Evolutionary conservation across 2,113 vertebrate species (phyloP).

Genomic region (Blennius ocellaris): DNA sequence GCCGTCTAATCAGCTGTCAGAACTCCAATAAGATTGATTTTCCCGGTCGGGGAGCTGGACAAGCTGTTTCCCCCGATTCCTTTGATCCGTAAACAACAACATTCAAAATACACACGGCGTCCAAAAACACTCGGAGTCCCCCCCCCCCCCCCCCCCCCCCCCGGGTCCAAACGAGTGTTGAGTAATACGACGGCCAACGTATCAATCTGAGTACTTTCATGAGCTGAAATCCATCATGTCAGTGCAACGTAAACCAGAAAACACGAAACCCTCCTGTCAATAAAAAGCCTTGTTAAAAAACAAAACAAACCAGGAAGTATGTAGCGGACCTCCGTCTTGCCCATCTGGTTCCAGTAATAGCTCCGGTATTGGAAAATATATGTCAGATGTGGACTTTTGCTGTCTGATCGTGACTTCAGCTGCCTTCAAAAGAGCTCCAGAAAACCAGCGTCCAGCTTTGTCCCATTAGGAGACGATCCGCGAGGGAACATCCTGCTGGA

Average conservation of each 20-base stretch:
- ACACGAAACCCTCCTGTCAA: conserved; percentile 54
- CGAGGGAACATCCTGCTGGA: conserved; percentile 51
- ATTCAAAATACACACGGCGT: neutral
- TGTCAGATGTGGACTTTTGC: conserved; percentile 78
- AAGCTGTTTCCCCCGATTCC: neutral
- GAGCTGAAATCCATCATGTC: conserved; percentile 43
- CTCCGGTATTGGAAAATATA: conserved; percentile 71
- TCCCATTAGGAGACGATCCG: conserved; percentile 67
- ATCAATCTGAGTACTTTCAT: conserved; percentile 36
- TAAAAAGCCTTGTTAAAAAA: conserved; percentile 71
- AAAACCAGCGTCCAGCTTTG: conserved; percentile 59
- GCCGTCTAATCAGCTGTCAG: neutral
- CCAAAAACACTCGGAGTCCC: too few relatives aligned
- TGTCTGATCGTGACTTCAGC: conserved; percentile 75
- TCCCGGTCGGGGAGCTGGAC: too few relatives aligned
- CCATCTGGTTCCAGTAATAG: conserved; percentile 78
- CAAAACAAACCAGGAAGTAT: conserved; percentile 69
- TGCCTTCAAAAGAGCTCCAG: conserved; percentile 68
- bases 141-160: too few relatives aligned
- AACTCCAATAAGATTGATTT: conserved; percentile 2
- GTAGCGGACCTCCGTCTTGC: conserved; percentile 52
- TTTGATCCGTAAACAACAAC: neutral
- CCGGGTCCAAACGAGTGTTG: neutral
- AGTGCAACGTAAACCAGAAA: conserved; percentile 57
- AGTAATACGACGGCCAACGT: conserved; percentile 14